These are phyloP conservation scores for Nephrotoma flavescens DNA, from an alignment of 2,888 invertebrate species.

Conservation along the genomic window DNA sequence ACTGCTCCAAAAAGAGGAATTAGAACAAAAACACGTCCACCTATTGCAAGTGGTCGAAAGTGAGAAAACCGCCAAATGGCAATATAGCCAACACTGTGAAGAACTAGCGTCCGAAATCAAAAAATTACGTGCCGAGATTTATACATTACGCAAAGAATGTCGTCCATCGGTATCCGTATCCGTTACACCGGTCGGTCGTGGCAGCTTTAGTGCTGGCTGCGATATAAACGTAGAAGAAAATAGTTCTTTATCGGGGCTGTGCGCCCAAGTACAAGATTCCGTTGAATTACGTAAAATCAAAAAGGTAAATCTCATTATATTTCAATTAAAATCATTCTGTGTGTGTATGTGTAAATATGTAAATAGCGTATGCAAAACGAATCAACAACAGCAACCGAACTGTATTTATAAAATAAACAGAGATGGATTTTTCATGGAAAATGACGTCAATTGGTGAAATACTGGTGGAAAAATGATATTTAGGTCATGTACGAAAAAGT, in stretches of 20 bases:
- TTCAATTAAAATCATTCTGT: not conserved
- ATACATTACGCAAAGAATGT: slow-evolving; percentile 67
- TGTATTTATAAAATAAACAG: not conserved
- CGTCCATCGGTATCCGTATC: slow-evolving; percentile 36
- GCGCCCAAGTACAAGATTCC: slow-evolving; percentile 35
- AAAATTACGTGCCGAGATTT: slow-evolving; percentile 74
- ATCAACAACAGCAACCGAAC: not conserved
- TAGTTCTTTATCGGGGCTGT: slow-evolving; percentile 13
- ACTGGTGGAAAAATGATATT: not conserved
- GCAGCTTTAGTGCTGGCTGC: slow-evolving; percentile 18
- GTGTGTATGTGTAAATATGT: not conserved
- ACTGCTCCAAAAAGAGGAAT: slow-evolving; percentile 73
- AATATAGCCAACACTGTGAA: slow-evolving; percentile 84
- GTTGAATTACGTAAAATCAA: slow-evolving; percentile 78
- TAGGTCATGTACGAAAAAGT: not conserved
- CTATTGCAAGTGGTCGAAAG: slow-evolving; percentile 79
- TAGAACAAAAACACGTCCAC: slow-evolving; percentile 85
- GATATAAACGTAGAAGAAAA: slow-evolving; percentile 26
- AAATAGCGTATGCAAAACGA: not conserved
- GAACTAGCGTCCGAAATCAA: slow-evolving; percentile 79
- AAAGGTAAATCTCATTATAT: slow-evolving; percentile 36
- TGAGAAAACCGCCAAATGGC: slow-evolving; percentile 85
- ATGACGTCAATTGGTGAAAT: not conserved
- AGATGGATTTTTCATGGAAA: not conserved
- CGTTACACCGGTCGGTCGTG: slow-evolving; percentile 22